Evolutionary conservation across 2,797 vertebrate genomes (phyloP).

Genomic region (Poeciliopsis presidionis): DNA sequence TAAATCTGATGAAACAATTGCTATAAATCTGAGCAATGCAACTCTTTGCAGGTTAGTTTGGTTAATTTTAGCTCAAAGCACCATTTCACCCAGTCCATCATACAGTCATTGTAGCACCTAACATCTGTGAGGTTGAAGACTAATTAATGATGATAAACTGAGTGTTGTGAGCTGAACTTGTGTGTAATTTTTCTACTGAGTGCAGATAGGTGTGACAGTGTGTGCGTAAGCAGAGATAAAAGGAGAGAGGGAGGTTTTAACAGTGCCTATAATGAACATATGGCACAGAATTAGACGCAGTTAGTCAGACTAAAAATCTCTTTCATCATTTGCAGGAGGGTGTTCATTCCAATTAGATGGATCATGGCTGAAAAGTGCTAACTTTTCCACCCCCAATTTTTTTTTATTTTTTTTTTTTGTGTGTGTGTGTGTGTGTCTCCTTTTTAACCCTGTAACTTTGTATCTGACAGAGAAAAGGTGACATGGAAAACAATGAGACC

Average conservation of each 20-base stretch:
- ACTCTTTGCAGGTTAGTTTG: not conserved
- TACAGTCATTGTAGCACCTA: not conserved
- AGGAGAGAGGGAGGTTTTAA: slow-evolving; percentile 8
- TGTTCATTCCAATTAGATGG: slow-evolving; percentile 26
- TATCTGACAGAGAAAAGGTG: slow-evolving; percentile 11
- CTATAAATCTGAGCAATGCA: not conserved
- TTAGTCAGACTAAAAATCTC: slow-evolving; percentile 16
- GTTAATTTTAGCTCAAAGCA: not conserved
- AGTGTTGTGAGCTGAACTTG: not conserved
- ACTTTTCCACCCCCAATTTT: slow-evolving; percentile 7
- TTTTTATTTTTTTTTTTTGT: not conserved
- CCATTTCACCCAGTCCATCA: not conserved
- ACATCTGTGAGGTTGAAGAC: not conserved
- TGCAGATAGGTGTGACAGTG: not conserved
- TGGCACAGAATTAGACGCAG: slow-evolving; percentile 17
- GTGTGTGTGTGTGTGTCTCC: not conserved
- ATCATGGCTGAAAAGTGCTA: not conserved
- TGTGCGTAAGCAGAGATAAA: slow-evolving; percentile 6
- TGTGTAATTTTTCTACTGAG: not conserved
- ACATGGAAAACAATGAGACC: slow-evolving; percentile 17
- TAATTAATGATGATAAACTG: slow-evolving; percentile 5
- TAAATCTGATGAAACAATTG: not conserved
- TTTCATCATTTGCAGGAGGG: slow-evolving; percentile 24
- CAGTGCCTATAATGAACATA: slow-evolving; percentile 25
- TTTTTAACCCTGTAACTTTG: slow-evolving; percentile 5